Base-by-base conservation (phyloP, 1,140 invertebrate species). In the Drosophila pectinifera region DNA sequence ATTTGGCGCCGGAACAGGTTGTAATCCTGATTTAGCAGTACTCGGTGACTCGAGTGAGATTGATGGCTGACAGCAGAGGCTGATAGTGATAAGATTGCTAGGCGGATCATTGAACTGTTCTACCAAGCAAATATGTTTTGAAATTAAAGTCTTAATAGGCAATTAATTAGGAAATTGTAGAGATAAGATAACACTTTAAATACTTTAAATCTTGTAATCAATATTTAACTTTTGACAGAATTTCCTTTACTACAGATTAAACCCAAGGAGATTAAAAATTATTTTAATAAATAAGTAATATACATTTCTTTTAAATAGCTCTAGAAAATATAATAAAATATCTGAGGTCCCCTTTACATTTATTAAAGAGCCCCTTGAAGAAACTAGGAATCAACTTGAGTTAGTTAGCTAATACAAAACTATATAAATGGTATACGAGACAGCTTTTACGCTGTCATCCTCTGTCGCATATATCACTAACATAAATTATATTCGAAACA, bases 391-490 rank as follows among this genome's bases (percentile, higher is more conserved):
- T 22, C 3, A 18, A 22, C 10, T 22, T 18, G 16, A 48, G 28
- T 28, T n/a, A 20, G 2, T 3, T 6, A 51, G 13, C 39, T 16
- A 20, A 22, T 54, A 55, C 10, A 41, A 34, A 7, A 34, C 24
- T 38, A 46, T 31, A 56, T 26, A 26, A 38, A 46, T 46, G 18
- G 39, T 18, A 69, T 56, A 34, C 39, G 26, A n/a, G 4, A 18
- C 13, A 22, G 48, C 39, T 68, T 68, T 39, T 18, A 28, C 24
- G 67, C 64, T 69, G 67, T 69, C 67, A 57, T 70, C 39, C 18
- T 39, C 18, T 72, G 69, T 59, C 65, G 39, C 69, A 73, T 78
- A 51, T 65, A 73, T 79, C 42, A 46, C 73, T 56, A 65, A 41
- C 57, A 67, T 57, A 48, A 81, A 16, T 76, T 80, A 36, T 34